Conservation (phyloP, 2,888 invertebrate species). For the Lasioglossum malachurum region DNA sequence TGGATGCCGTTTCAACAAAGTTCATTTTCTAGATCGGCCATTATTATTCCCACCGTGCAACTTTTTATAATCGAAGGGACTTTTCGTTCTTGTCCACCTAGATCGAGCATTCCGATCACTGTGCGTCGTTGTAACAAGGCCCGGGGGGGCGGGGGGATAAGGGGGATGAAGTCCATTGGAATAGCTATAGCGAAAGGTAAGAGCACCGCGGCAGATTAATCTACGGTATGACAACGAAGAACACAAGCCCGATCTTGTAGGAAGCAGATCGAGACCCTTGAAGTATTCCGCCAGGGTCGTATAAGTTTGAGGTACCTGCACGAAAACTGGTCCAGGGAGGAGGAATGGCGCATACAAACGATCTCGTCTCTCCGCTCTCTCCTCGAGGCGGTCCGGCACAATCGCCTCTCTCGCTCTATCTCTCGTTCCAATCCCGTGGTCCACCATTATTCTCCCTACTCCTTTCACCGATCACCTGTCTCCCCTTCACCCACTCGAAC, state of each 20-base stretch:
- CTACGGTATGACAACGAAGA: constrained; percentile 53
- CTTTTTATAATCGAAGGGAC: background rate
- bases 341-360: constrained; percentile 70
- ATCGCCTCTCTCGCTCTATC: constrained; percentile 14
- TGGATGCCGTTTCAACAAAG: too few relatives aligned
- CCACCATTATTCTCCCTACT: constrained; percentile 57
- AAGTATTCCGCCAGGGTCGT: constrained; percentile 68
- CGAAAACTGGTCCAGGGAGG: constrained; percentile 72
- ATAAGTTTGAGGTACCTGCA: constrained; percentile 68
- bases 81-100: background rate
- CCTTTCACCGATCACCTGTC: constrained; percentile 63
- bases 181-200: constrained; percentile 20
- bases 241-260: constrained; percentile 57
- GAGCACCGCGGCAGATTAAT: constrained; percentile 54
- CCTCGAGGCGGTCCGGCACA: constrained; percentile 48
- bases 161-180: background rate
- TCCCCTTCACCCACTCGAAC: constrained; percentile 33
- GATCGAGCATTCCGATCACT: constrained; percentile 3
- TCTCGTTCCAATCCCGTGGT: constrained; percentile 28
- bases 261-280: constrained; percentile 61
- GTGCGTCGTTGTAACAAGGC: background rate
- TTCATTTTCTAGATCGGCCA: too few relatives aligned
- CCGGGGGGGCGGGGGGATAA: background rate
- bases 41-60: background rate
- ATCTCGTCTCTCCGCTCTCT: constrained; percentile 68